phyloP scores from a whole-genome alignment of 2,888 invertebrate species.

The Lathronympha strigana region DNA sequence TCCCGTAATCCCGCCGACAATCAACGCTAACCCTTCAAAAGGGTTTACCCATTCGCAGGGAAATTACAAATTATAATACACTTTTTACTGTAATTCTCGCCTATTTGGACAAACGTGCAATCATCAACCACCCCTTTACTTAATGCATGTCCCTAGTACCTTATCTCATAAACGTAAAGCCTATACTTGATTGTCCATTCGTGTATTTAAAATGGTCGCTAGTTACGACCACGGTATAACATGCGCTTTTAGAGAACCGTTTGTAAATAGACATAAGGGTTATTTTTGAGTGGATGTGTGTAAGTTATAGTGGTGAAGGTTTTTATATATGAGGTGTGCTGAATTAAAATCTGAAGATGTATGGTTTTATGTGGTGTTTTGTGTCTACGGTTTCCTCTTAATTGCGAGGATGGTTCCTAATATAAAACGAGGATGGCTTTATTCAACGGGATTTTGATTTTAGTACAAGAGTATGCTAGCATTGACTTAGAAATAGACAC shows the following conservation, averaged over 20 bases:
- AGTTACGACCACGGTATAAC: not conserved
- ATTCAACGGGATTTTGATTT: not conserved
- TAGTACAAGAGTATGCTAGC: too few relatives aligned
- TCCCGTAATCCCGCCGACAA: conserved; percentile 24
- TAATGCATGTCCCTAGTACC: not conserved
- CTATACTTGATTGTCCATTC: not conserved
- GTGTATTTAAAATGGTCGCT: not conserved
- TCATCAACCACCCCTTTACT: conserved; percentile 11
- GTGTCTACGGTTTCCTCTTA: conserved; percentile 30
- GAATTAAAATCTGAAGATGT: conserved; percentile 33
- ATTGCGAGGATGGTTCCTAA: conserved; percentile 17
- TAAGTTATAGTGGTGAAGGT: not conserved
- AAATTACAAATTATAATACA: conserved; percentile 46
- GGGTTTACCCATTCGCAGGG: conserved; percentile 40
- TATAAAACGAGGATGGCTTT: conserved; percentile 20
- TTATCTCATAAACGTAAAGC: not conserved
- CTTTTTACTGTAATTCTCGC: conserved; percentile 44
- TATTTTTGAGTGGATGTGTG: not conserved
- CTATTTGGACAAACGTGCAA: conserved; percentile 42
- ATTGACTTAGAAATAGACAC: too few relatives aligned
- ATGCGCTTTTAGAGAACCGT: not conserved
- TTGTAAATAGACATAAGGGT: not conserved
- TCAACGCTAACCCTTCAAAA: conserved; percentile 27
- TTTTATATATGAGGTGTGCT: conserved; percentile 31
- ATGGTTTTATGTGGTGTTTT: conserved; percentile 31